Conservation (phyloP, 64 coral and sea anemone species). For the Porites australiensis region DNA sequence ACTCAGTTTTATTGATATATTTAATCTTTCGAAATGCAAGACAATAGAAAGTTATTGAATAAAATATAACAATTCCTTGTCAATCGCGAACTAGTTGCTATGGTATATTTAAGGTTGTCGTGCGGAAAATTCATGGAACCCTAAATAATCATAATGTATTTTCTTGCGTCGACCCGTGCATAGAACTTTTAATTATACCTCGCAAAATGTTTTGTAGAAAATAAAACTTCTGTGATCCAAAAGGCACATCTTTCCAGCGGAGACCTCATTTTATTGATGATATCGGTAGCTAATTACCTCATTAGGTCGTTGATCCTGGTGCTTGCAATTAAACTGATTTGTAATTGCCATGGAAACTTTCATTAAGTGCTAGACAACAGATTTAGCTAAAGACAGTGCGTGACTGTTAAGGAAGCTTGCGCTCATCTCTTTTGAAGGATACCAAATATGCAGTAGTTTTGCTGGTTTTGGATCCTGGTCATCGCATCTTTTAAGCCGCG, state of each 20-base stretch:
- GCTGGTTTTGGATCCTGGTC: too few species aligned
- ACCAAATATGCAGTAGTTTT: too few species aligned
- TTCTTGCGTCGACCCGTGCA: neutral
- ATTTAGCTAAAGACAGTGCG: too few species aligned
- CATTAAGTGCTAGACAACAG: too few species aligned
- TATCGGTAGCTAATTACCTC: neutral
- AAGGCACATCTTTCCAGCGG: neutral
- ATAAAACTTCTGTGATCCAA: neutral
- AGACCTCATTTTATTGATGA: neutral
- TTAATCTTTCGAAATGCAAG: too few species aligned
- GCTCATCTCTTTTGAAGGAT: too few species aligned
- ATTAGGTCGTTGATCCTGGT: neutral
- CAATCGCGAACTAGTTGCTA: neutral
- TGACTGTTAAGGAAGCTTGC: too few species aligned
- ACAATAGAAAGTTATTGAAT: neutral
- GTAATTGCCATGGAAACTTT: neutral
- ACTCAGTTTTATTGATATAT: too few species aligned
- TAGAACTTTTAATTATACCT: neutral
- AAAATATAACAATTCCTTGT: neutral
- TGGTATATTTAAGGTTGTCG: neutral
- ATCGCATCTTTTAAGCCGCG: too few species aligned
- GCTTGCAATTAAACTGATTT: neutral
- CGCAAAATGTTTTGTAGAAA: neutral
- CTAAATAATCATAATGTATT: neutral
- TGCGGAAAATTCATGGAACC: constrained; percentile 13